A percentile compares a stretch with the other conserved stretches of the same genome.
phyloP scores from a whole-genome alignment of 1,140 invertebrate genomes.

The Drosophila pallidifrons region DNA sequence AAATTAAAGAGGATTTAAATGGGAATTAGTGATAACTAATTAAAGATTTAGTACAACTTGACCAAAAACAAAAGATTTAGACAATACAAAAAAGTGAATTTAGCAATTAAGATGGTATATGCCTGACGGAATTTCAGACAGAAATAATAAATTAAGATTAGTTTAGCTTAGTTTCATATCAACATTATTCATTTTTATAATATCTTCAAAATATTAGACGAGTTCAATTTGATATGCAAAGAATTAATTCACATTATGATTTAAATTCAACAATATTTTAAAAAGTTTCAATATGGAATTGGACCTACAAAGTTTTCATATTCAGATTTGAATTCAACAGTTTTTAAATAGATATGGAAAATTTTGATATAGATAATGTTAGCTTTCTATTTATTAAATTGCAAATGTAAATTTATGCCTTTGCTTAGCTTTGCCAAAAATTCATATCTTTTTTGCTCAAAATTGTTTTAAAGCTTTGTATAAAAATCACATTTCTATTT shows the following conservation, averaged over 20 bases:
- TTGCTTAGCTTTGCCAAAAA: slow-evolving; percentile 34
- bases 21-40: not conserved
- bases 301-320: no score
- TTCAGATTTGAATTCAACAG: no score
- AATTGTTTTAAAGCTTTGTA: slow-evolving; percentile 80
- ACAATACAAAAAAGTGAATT: not conserved
- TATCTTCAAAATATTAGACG: not conserved
- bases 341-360: not conserved
- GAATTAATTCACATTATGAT: no score
- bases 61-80: no score
- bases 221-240: no score
- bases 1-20: slow-evolving; percentile 7
- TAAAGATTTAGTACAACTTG: not conserved
- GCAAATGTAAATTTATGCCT: slow-evolving; percentile 8
- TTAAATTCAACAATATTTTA: no score
- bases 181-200: not conserved
- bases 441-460: slow-evolving; percentile 57
- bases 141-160: no score
- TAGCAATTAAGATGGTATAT: no score
- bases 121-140: no score
- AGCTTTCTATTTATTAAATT: slow-evolving; percentile 10
- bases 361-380: not conserved
- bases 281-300: no score
- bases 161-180: no score
- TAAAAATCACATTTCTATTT: not conserved